phyloP scores from a whole-genome alignment of 2,888 invertebrate species.

The Chrysolina haemoptera region DNA sequence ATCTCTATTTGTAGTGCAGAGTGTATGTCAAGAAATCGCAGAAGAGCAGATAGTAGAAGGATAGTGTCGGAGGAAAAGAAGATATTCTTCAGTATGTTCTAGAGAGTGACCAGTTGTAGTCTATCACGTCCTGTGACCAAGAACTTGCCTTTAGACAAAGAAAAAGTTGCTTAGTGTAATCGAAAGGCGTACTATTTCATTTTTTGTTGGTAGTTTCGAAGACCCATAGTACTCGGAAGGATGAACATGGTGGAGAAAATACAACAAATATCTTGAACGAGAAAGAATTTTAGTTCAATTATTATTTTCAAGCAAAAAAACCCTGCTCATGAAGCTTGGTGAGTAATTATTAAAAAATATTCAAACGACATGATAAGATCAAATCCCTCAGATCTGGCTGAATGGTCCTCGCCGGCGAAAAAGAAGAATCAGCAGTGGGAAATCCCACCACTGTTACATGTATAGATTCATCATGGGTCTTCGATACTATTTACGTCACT shows the following conservation, averaged over 20 bases:
- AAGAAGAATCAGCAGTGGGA: no score
- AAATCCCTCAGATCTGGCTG: no score
- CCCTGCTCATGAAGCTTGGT: no score
- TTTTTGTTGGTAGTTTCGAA: slow-evolving; percentile 33
- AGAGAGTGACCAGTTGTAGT: slow-evolving; percentile 64
- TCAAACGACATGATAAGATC: no score
- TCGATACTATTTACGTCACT: slow-evolving; percentile 46
- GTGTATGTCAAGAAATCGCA: slow-evolving; percentile 36
- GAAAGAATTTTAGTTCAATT: no score
- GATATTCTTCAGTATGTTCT: slow-evolving; percentile 54
- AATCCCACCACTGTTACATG: no score
- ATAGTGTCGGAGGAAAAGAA: slow-evolving; percentile 37
- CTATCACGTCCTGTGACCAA: slow-evolving; percentile 65
- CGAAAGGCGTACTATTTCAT: slow-evolving; percentile 66
- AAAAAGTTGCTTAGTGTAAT: slow-evolving; percentile 55
- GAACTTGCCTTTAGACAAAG: slow-evolving; percentile 66
- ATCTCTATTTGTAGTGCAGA: slow-evolving; percentile 13
- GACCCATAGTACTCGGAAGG: background rate
- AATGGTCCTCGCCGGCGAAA: no score
- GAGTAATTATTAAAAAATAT: no score
- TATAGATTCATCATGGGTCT: slow-evolving; percentile 7
- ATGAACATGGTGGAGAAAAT: no score
- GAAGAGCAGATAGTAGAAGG: slow-evolving; percentile 46
- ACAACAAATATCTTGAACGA: no score
- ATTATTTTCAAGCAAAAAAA: no score